Conservation (phyloP, 2,797 vertebrate species). For the Xenopus petersii region DNA sequence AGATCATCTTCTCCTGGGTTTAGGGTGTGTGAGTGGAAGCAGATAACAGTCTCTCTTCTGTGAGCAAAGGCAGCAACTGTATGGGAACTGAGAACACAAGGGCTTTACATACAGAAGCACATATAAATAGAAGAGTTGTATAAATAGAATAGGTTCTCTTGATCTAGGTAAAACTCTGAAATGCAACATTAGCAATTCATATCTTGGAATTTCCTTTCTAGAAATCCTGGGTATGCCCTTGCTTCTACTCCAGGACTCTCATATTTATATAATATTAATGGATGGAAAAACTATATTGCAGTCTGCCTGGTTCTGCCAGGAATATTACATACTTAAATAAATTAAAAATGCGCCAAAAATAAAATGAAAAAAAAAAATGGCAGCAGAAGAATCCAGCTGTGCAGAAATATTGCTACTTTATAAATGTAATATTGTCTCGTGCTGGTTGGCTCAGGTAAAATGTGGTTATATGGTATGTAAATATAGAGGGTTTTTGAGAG, state of each 20-base stretch:
- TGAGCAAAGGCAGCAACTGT: no score
- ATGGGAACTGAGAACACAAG: no score
- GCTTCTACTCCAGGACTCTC: background rate
- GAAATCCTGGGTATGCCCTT: conserved; percentile 1
- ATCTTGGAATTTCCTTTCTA: background rate
- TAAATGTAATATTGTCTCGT: background rate
- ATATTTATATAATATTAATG: conserved; percentile 4
- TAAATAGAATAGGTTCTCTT: no score
- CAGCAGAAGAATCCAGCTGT: background rate
- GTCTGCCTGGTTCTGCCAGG: background rate
- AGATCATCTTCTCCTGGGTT: no score
- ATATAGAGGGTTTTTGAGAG: no score
- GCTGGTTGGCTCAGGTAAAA: background rate
- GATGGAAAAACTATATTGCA: background rate
- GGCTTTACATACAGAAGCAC: no score
- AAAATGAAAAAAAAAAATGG: background rate
- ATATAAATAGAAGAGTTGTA: background rate
- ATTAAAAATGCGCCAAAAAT: background rate
- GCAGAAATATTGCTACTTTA: background rate
- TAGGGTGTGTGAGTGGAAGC: no score
- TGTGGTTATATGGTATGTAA: no score
- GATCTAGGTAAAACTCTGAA: background rate
- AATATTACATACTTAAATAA: conserved; percentile 1
- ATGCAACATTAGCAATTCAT: background rate
- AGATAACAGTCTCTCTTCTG: no score